These are phyloP conservation scores for Plusia festucae DNA, from an alignment of 2,888 invertebrate genomes.

Conservation along the genomic window DNA sequence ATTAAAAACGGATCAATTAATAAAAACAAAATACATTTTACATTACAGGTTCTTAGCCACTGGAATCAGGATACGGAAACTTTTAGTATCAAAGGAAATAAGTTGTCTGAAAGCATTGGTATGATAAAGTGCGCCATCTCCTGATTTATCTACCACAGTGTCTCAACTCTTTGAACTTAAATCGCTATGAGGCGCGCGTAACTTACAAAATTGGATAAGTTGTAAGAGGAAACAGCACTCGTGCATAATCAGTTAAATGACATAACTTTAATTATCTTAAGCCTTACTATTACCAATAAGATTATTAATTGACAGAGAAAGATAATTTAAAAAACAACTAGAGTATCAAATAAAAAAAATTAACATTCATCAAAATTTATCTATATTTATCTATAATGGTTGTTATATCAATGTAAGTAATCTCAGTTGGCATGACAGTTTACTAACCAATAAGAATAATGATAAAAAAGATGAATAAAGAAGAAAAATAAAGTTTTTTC, in stretches of 20 bases:
- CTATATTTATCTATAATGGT: too few species aligned
- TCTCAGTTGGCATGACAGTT: neutral
- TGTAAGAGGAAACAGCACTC: neutral
- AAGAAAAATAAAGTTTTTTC: too few species aligned
- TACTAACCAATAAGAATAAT: neutral
- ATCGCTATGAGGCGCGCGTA: neutral
- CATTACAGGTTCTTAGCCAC: too few species aligned
- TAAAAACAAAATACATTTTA: too few species aligned
- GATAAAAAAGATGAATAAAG: too few species aligned
- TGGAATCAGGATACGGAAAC: neutral
- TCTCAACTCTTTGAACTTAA: constrained; percentile 5
- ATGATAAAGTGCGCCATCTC: constrained; percentile 4
- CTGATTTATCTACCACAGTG: neutral
- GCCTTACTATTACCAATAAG: neutral
- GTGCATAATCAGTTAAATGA: neutral
- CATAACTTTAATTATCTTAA: neutral
- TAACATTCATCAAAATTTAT: too few species aligned
- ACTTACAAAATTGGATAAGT: constrained; percentile 6
- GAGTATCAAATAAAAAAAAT: too few species aligned
- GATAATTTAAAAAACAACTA: too few species aligned
- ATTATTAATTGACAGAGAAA: too few species aligned
- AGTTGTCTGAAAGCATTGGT: neutral
- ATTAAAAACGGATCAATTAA: too few species aligned
- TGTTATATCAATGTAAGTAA: too few species aligned
- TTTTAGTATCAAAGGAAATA: constrained; percentile 1